phyloP scores from a whole-genome alignment of 2,888 invertebrate species.

The Alloscopus bannaensis region DNA sequence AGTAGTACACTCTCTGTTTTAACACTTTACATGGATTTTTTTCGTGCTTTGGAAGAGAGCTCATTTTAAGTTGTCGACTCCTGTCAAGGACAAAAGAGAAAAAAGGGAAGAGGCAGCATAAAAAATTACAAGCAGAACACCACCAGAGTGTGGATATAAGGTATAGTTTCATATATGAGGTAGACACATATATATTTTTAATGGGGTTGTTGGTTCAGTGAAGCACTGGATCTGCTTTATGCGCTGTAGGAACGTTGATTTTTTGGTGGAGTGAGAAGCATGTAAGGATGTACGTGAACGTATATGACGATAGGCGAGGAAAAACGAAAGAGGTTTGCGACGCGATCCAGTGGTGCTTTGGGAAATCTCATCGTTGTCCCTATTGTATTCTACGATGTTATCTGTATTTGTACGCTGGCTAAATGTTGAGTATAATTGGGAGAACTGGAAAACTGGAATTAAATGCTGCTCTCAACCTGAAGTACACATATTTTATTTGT shows the following conservation, averaged over 20 bases:
- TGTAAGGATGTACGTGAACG: too few species aligned
- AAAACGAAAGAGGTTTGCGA: constrained; percentile 37
- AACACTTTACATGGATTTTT: constrained; percentile 13
- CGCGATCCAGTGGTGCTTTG: constrained; percentile 55
- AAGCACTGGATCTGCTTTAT: background rate
- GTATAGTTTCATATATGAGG: background rate
- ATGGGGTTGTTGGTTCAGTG: constrained; percentile 18
- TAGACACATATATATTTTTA: constrained; percentile 9
- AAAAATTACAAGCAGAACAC: background rate
- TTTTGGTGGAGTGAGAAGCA: constrained; percentile 2
- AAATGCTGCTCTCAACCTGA: too few species aligned
- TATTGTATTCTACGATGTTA: too few species aligned
- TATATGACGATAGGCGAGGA: too few species aligned
- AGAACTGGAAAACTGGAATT: too few species aligned
- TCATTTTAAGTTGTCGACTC: constrained; percentile 54
- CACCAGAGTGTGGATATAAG: background rate
- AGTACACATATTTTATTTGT: too few species aligned
- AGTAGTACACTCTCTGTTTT: constrained; percentile 17
- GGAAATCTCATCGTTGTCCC: constrained; percentile 34
- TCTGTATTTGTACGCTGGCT: too few species aligned
- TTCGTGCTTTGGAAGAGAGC: constrained; percentile 30
- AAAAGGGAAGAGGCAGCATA: background rate
- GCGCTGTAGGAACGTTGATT: background rate
- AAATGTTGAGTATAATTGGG: too few species aligned
- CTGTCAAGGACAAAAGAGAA: constrained; percentile 52